Conservation (phyloP, 1,140 invertebrate species). For the Lepidurus apus region DNA sequence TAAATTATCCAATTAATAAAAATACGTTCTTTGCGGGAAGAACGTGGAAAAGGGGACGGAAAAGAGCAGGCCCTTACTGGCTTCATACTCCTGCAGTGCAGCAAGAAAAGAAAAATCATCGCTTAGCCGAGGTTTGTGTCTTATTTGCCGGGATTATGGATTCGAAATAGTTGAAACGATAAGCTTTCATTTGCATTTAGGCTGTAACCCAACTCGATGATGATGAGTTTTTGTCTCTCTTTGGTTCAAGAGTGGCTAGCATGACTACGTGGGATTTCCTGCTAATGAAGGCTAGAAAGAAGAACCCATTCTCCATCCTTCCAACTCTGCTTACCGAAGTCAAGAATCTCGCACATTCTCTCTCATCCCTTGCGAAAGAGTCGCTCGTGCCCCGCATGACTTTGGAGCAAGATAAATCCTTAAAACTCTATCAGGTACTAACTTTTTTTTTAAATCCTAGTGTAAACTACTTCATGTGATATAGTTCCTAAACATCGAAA, state of each 20-base stretch:
- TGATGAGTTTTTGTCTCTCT: background rate
- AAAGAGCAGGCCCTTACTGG: background rate
- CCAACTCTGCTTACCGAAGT: background rate
- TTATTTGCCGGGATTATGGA: background rate
- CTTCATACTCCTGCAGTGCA: slow-evolving; percentile 5
- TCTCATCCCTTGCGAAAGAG: background rate
- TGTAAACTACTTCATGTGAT: too few species aligned
- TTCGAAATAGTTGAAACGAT: background rate
- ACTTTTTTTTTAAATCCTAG: too few species aligned
- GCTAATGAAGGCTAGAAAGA: background rate
- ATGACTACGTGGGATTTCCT: slow-evolving; percentile 13
- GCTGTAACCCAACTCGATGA: background rate
- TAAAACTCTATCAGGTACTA: background rate
- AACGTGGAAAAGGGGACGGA: background rate
- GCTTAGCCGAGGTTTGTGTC: background rate
- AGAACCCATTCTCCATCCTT: background rate
- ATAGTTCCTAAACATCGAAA: too few species aligned
- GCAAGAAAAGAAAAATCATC: slow-evolving; percentile 5
- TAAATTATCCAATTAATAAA: background rate
- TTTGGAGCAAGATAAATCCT: background rate
- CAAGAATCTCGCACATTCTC: background rate
- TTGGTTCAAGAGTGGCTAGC: background rate
- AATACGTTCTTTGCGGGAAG: background rate
- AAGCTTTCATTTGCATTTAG: background rate
- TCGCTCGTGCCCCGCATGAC: background rate